A percentile compares a stretch with the other conserved stretches of the same genome.
These are phyloP conservation scores for Mionectes macconnelli DNA, from an alignment of 2,113 vertebrate genomes.

Conservation along the genomic window DNA sequence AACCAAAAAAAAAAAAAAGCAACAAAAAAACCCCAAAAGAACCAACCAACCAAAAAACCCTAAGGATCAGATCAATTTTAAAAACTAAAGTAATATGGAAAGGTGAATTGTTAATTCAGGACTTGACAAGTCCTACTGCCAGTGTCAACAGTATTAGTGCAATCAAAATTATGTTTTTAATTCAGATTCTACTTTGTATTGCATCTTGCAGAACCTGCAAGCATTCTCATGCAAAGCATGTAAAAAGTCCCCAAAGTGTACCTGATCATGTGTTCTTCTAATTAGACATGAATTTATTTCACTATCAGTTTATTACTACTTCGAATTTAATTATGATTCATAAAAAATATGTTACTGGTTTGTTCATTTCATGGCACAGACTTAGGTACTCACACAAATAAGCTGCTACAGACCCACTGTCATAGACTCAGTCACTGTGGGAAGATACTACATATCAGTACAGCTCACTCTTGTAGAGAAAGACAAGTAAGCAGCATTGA, in stretches of 20 bases:
- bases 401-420: background rate
- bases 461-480: background rate
- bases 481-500: background rate
- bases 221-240: background rate
- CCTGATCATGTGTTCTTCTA: background rate
- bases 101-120: background rate
- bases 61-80: background rate
- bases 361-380: background rate
- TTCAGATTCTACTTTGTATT: background rate
- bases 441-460: background rate
- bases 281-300: background rate
- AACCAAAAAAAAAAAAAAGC: background rate
- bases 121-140: background rate
- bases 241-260: background rate
- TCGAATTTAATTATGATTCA: background rate
- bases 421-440: background rate
- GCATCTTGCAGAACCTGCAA: background rate
- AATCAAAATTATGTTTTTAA: background rate
- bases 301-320: background rate
- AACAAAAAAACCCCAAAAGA: background rate
- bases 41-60: rapidly evolving
- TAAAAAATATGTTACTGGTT: background rate
- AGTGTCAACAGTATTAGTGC: background rate
- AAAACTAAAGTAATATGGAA: background rate
- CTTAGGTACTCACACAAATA: background rate